These are phyloP conservation scores for Dicranocentrus wangi DNA, from an alignment of 2,888 invertebrate genomes.

Conservation along the genomic window DNA sequence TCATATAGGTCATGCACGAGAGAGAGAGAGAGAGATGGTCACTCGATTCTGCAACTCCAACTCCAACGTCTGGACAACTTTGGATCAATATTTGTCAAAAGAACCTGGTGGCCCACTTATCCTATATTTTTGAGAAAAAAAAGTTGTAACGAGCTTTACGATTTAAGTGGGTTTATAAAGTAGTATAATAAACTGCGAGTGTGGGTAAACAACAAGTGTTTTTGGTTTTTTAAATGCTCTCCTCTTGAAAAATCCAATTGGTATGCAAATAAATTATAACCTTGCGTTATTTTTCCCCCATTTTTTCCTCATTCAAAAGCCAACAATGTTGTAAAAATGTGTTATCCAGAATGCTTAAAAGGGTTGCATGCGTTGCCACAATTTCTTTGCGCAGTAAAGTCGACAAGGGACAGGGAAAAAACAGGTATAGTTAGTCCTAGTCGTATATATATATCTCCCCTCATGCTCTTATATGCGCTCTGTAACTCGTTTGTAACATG, in stretches of 20 bases:
- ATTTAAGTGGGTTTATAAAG: too few species aligned
- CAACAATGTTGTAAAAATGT: not conserved
- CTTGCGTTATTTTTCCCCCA: not conserved
- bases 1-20: too few species aligned
- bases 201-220: not conserved
- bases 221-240: too few species aligned
- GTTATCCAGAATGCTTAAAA: not conserved
- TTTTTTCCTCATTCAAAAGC: not conserved
- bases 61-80: too few species aligned
- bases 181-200: too few species aligned
- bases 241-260: not conserved
- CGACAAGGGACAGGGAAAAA: too few species aligned
- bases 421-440: not conserved
- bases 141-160: not conserved
- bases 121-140: not conserved
- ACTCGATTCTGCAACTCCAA: too few species aligned
- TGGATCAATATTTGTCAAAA: too few species aligned
- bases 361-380: conserved; percentile 8
- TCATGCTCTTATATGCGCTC: not conserved
- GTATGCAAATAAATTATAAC: conserved; percentile 10
- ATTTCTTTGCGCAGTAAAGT: conserved; percentile 20
- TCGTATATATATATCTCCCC: not conserved
- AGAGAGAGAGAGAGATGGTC: too few species aligned
- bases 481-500: too few species aligned
- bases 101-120: not conserved